Conservation (phyloP, 35 echinoderm and acorn worm species). For the Lytechinus variegatus region DNA sequence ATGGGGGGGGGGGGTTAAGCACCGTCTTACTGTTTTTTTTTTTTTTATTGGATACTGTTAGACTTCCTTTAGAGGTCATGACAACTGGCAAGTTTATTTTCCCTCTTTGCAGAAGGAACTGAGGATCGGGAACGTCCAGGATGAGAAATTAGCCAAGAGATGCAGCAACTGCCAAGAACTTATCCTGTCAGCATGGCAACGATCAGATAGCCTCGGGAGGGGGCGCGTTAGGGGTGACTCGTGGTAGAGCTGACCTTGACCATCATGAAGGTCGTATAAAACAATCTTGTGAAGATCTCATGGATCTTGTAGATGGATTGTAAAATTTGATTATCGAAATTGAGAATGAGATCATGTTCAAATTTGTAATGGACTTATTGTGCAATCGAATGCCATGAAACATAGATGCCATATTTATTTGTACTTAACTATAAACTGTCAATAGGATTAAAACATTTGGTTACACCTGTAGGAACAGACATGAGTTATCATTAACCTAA, state of each 20-base stretch:
- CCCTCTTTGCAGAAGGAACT: slow-evolving; percentile 49
- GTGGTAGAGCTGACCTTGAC: slow-evolving; percentile 42
- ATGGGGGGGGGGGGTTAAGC: no score
- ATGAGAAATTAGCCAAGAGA: slow-evolving; percentile 62
- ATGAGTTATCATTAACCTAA: no score
- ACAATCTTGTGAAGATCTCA: neutral
- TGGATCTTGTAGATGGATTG: no score
- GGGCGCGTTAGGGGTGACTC: slow-evolving; percentile 67
- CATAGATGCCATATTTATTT: neutral
- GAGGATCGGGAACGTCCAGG: slow-evolving; percentile 32
- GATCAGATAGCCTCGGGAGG: slow-evolving; percentile 67
- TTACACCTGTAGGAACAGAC: neutral
- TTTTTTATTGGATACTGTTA: no score
- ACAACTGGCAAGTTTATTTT: neutral
- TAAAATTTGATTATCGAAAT: neutral
- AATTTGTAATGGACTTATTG: neutral
- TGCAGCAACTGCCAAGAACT: slow-evolving; percentile 67
- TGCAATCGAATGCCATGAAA: neutral
- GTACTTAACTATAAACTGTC: neutral
- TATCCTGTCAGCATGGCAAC: slow-evolving; percentile 77
- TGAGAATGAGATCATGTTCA: neutral
- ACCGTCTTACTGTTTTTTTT: no score
- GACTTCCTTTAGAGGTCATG: no score
- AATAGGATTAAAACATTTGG: neutral
- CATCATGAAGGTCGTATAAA: neutral